Base-by-base conservation (phyloP, 2,113 vertebrate species). In the Mus spicilegus region DNA sequence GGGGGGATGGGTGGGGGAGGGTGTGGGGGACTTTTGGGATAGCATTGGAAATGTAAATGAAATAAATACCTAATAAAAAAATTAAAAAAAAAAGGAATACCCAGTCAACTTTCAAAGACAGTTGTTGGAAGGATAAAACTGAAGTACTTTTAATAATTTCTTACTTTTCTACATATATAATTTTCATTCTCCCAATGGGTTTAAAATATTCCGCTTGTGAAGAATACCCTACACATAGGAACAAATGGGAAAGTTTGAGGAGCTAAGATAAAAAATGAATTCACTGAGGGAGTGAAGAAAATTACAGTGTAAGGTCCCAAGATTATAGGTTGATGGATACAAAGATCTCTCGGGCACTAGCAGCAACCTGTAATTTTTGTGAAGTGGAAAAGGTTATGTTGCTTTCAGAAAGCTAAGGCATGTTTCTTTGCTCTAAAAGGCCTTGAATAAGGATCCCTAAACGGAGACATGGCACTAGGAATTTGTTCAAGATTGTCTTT, bases 311-410 rank as follows among this genome's bases (percentile, higher is more conserved):
- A 93, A 63, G 58, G 36, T 42, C 56, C 73, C 39, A 77, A 76
- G 89, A 92, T 91, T 84, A 84, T 28, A 97, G 89, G 70, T 87
- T 91, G 54, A 93, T 85, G 92, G 84, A 93, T 94, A 91, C 49
- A 81, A 89, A 94, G 89, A 70, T 89, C 87, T 90, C 63, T 17
- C 51, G 10, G 76, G 56, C 51, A 81, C 61, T 1, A n/a, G 51
- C 3, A 11, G 33, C 42, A 96, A 76, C 93, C 73, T 95, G 49
- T 91, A 78, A 87, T 95, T 96, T 96, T 87, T 84, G 56, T 72
- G 73, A 77, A 86, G 88, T 42, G 77, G 51, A 94, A 95, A 46
- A 90, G 61, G 54, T 82, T 77, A n/a, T 82, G 33, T 63, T 85
- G 69, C 92, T 95, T 93, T 92, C 73, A 26, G 67, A 93, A 69